Conservation (phyloP, 1,140 invertebrate genomes). For the Helicoverpa zea region DNA sequence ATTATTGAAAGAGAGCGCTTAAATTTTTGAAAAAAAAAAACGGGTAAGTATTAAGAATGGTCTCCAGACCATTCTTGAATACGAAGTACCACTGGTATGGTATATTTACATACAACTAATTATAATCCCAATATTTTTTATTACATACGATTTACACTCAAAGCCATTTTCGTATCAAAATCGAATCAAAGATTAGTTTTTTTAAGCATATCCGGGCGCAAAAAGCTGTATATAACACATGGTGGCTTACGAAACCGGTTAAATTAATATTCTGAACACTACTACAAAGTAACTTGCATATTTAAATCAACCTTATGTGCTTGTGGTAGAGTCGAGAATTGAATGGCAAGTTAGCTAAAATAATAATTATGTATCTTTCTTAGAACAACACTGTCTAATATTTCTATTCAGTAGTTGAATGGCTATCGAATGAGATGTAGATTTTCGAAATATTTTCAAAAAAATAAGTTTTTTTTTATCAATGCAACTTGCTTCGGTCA, state of each 20-base stretch:
- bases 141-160: neutral
- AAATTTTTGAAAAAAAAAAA: too few relatives aligned
- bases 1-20: too few relatives aligned
- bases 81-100: too few relatives aligned
- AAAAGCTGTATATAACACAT: slow-evolving; percentile 10
- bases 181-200: neutral
- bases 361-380: slow-evolving; percentile 7
- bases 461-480: neutral
- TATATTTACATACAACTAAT: too few relatives aligned
- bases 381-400: slow-evolving; percentile 15
- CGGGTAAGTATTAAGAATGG: too few relatives aligned
- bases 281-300: neutral
- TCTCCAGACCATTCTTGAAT: too few relatives aligned
- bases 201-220: slow-evolving; percentile 18
- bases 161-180: neutral
- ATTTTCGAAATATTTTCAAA: neutral
- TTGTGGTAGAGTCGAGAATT: neutral
- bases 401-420: slow-evolving; percentile 23
- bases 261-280: slow-evolving; percentile 13
- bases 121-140: too few relatives aligned
- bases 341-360: neutral
- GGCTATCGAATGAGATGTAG: slow-evolving; percentile 8
- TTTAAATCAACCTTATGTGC: neutral
- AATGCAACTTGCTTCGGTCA: neutral
- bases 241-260: slow-evolving; percentile 22